phyloP scores from a whole-genome alignment of 2,113 vertebrate species.

The Danio rerio region GRCz12tu NC_133195.1:41850001-41850500 shows the following conservation, averaged over 20 bases:
- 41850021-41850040: too few relatives aligned
- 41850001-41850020: too few relatives aligned
- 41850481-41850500: too few relatives aligned
- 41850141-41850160: not conserved
- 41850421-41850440: not conserved
- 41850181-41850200: slow-evolving; percentile 25
- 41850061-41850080: not conserved
- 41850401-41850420: not conserved
- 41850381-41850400: not conserved
- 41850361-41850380: not conserved
- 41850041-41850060: too few relatives aligned
- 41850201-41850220: slow-evolving; percentile 39
- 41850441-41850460: too few relatives aligned
- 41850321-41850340: slow-evolving; percentile 41
- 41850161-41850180: not conserved
- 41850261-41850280: slow-evolving; percentile 45
- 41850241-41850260: not conserved
- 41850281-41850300: slow-evolving; percentile 1
- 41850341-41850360: not conserved
- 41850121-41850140: not conserved
- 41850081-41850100: not conserved
- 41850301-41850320: slow-evolving; percentile 40
- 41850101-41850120: not conserved
- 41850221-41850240: slow-evolving; percentile 24
- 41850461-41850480: too few relatives aligned